phyloP scores from a whole-genome alignment of 2,888 invertebrate species.

The Stenoptilia bipunctidactyla region DNA sequence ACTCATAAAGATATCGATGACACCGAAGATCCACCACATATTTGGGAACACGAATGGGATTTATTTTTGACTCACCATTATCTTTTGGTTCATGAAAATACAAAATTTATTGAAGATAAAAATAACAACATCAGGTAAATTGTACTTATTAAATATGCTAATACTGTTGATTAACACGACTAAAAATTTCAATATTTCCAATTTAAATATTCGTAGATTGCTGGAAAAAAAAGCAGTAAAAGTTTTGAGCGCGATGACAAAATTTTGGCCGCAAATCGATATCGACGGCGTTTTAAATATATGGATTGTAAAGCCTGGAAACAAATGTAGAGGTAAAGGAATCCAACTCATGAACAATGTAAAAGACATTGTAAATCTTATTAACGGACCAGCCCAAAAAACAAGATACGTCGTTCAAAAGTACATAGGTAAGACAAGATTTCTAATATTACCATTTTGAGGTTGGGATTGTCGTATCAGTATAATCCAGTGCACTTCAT shows the following conservation, averaged over 20 bases:
- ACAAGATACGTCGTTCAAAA: conserved; percentile 93
- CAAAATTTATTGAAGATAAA: conserved; percentile 58
- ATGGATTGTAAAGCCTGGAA: conserved; percentile 96
- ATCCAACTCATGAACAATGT: conserved; percentile 89
- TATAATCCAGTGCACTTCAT: too few relatives aligned
- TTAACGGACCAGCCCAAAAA: conserved; percentile 78
- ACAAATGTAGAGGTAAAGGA: conserved; percentile 91
- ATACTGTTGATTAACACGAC: background rate
- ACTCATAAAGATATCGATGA: conserved; percentile 85
- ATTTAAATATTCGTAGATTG: conserved; percentile 43
- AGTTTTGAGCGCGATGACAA: conserved; percentile 75
- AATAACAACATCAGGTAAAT: conserved; percentile 40
- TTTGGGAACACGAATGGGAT: conserved; percentile 93
- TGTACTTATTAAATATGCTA: background rate
- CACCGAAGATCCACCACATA: conserved; percentile 72
- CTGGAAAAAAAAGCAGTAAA: conserved; percentile 69
- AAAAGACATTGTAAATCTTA: conserved; percentile 83
- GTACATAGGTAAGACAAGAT: conserved; percentile 82
- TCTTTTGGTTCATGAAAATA: conserved; percentile 75
- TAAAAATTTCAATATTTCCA: background rate
- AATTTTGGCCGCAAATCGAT: conserved; percentile 85
- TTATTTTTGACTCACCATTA: conserved; percentile 81
- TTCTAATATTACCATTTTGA: conserved; percentile 1
- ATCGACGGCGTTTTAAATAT: conserved; percentile 90
- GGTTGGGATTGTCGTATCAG: too few relatives aligned